phyloP scores from a whole-genome alignment of 2,797 vertebrate genomes.

The Dromococcyx pavoninus region DNA sequence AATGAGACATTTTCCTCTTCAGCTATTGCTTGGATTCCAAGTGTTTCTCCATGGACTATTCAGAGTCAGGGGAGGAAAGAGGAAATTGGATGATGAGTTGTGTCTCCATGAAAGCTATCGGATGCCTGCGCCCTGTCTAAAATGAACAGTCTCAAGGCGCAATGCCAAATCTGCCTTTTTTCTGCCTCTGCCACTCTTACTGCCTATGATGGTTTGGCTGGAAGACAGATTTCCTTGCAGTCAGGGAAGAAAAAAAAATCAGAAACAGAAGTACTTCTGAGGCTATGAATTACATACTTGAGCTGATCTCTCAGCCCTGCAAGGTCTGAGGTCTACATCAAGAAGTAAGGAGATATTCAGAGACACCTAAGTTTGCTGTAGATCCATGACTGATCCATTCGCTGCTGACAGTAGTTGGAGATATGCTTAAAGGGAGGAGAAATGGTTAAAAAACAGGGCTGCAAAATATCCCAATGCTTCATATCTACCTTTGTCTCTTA shows the following conservation, averaged over 20 bases:
- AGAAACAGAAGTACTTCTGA: constrained; percentile 29
- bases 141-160: neutral
- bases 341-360: too few relatives aligned
- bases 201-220: constrained; percentile 40
- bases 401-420: too few relatives aligned
- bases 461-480: too few relatives aligned
- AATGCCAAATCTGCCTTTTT: constrained; percentile 25
- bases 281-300: neutral
- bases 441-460: too few relatives aligned
- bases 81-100: constrained; percentile 24
- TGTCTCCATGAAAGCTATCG: constrained; percentile 1
- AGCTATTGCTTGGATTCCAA: neutral
- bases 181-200: constrained; percentile 39
- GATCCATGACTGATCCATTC: too few relatives aligned
- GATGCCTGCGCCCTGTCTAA: constrained; percentile 12
- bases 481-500: too few relatives aligned
- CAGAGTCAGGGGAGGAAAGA: neutral
- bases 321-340: too few relatives aligned
- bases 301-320: too few relatives aligned
- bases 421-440: too few relatives aligned
- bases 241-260: neutral
- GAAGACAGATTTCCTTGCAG: constrained; percentile 32
- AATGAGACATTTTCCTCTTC: neutral
- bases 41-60: neutral
- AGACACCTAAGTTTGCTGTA: too few relatives aligned